These are phyloP conservation scores for Nothocercus nigrocapillus DNA, from an alignment of 2,113 vertebrate species.

Conservation along the genomic window DNA sequence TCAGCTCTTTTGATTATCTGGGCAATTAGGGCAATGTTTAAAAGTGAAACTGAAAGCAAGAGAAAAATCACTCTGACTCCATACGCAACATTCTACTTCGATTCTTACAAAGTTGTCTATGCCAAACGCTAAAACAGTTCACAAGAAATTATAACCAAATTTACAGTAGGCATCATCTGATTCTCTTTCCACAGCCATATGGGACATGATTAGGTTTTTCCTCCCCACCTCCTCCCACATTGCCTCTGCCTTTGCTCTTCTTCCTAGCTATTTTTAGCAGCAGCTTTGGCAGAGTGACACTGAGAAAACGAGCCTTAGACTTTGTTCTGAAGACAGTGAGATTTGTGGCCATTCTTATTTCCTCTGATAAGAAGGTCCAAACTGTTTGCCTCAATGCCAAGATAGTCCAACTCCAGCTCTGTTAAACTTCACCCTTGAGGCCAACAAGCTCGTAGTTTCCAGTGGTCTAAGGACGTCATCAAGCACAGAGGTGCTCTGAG, in stretches of 20 bases:
- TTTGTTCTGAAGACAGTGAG: neutral
- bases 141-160: neutral
- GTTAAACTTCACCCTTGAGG: neutral
- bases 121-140: neutral
- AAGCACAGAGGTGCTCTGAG: neutral
- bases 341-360: slow-evolving; percentile 22
- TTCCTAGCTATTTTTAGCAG: neutral
- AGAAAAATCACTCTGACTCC: neutral
- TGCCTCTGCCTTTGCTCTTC: neutral
- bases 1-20: neutral
- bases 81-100: neutral
- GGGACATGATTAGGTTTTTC: neutral
- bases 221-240: neutral
- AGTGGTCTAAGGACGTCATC: neutral
- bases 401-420: neutral
- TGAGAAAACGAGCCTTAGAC: neutral
- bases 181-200: neutral
- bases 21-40: neutral
- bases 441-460: slow-evolving; percentile 23
- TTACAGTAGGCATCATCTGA: neutral
- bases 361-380: neutral
- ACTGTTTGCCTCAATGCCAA: neutral
- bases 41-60: neutral
- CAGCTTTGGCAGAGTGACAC: neutral
- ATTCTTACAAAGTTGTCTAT: neutral